Percentiles rank a stretch among this genome's conserved stretches.
Conservation (phyloP, 2,888 invertebrate species). For the Hirtodrosophila duncani region DNA sequence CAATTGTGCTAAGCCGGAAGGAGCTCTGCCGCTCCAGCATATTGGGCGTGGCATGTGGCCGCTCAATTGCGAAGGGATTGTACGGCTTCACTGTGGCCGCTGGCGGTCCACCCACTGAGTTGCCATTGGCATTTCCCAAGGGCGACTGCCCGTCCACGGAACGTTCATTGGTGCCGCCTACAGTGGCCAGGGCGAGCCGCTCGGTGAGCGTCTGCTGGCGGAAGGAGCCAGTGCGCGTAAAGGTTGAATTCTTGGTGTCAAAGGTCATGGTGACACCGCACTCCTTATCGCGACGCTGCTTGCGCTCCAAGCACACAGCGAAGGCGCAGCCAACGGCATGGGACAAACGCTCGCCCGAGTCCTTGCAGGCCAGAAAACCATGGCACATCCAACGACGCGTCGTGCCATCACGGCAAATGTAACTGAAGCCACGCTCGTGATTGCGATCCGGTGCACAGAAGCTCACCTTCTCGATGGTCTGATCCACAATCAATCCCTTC, state of each 20-base stretch:
- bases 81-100: constrained; percentile 81
- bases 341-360: constrained; percentile 97
- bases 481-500: constrained; percentile 98
- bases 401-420: constrained; percentile 99
- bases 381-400: constrained; percentile 99
- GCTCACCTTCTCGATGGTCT: constrained; percentile 99
- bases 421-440: constrained; percentile 97
- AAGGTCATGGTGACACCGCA: constrained; percentile 96
- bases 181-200: constrained; percentile 81
- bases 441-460: constrained; percentile 99
- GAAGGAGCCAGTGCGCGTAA: constrained; percentile 95
- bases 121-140: no score
- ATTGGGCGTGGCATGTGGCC: constrained; percentile 96
- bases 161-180: constrained; percentile 80
- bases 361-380: constrained; percentile 96
- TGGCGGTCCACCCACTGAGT: constrained; percentile 46
- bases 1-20: constrained; percentile 89
- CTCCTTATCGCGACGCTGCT: constrained; percentile 98
- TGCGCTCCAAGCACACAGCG: constrained; percentile 97
- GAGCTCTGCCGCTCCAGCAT: constrained; percentile 97
- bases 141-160: constrained; percentile 62
- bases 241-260: constrained; percentile 92
- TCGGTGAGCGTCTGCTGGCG: constrained; percentile 90
- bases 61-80: constrained; percentile 95
- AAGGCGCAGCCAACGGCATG: constrained; percentile 99